Base-by-base conservation (phyloP, 2,113 vertebrate genomes). In the Chamaetylas fuelleborni region DNA sequence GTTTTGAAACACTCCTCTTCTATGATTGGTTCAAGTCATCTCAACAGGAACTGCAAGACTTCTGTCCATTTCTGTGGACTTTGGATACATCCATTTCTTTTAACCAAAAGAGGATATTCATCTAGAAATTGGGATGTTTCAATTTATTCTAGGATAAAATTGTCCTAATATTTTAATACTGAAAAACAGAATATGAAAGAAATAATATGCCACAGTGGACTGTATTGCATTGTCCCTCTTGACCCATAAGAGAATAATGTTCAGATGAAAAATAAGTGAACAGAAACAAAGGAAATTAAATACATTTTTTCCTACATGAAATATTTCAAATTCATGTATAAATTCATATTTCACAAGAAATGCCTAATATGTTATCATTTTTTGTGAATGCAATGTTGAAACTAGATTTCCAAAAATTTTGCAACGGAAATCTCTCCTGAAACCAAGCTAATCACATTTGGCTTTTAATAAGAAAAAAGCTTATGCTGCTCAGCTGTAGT, bases 201-300 rank as follows among this genome's bases (percentile, higher is more conserved):
- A 2, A 2, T 48, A 43, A 38, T 33, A 48, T 11, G 5, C 5
- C 2, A 1, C 23, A 38, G 15, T 36, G 13, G 14, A 43, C 16
- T 22, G 3, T 33, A 65, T 43, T 60, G 5, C 29, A 47, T 70
- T 57, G 15, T 11, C 29, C 7, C 14, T 66, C 31, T 38, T 51
- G 31, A 48, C 7, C 6, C 15, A 24, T 16, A 82, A 45, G 1
- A 50, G 13, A 79, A 43, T 53, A 66, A 66, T 29, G 3, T 53
- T 66, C 33, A 31, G 11, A 47, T 26, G 3, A 82, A 79, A 90
- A 76, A 12, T 28, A 70, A 70, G 1, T 40, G 6, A 84, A 42
- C 2, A 73, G 45, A 60, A 81, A 51, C 18, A 81, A 85, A 81
- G 4, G 14, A 48, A 81, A 40, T 50, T 4, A 56, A 84, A 73